Base-by-base conservation (phyloP, 2,797 vertebrate species). In the Gallirallus australis region DNA sequence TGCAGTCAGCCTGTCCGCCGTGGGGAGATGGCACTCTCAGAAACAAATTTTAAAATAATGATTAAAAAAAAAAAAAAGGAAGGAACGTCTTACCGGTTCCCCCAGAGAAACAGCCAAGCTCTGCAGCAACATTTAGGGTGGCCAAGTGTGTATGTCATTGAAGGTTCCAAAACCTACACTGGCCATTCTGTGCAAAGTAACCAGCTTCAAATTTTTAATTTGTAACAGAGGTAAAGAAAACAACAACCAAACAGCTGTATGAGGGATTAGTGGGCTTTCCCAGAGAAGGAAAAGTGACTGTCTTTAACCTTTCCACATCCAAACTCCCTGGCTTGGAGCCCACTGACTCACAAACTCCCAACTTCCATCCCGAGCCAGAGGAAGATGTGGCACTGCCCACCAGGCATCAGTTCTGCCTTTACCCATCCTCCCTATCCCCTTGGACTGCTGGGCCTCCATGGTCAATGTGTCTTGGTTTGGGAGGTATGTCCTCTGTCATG, bases 41-140 rank as follows among this genome's bases (percentile, higher is more conserved):
- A 91, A 85, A 87, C 24, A 87, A 54, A 79, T 40, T 6, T 37
- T 7, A 80, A 94, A 88, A 71, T 25, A n/a, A 39, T 64, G 50
- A 61, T 3, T 1, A 11, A 30, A 71, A 75, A 73, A 2, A 39
- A 73, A 2, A 39, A 66, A 40, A 40, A 60, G 27, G 35, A 81
- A 64, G 27, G 35, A 81, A 52, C 20, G 59, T 12, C 12, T 94
- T 56, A 60, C 19, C 9, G 24, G n/a, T 24, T 76, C 47, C 25
- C 42, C 20, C 47, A 79, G 19, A 91, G 52, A 76, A 89, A 66
- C 11, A 78, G 31, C 10, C 42, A 63, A 65, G 69, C 25, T 11
- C 18, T 27, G 39, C 27, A 86, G 42, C 40, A 87, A 64, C 5
- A 31, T 79, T 70, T 73, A 70, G 70, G 19, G 45, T 63, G 28